Evolutionary conservation across 2,888 invertebrate species (phyloP), one percentile per base, ranked within the genome.

Genomic region (Philhelius pedissequus): DNA sequence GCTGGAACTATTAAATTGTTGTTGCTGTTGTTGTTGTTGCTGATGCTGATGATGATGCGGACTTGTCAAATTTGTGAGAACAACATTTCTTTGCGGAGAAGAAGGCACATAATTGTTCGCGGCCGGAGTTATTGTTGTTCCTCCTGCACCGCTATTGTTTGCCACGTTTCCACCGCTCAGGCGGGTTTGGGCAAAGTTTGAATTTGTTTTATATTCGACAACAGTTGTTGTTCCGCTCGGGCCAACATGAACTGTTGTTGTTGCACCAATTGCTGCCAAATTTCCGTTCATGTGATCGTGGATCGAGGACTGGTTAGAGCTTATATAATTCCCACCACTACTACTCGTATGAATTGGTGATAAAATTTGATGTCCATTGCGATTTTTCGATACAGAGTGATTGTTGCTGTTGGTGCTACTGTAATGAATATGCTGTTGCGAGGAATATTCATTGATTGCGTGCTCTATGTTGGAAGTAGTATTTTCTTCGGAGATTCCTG

Each of bases 401-500:
- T 60, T 76, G 68, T 60, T 76, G 66, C 74, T 74, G 25, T 78
- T 86, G 52, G 58, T 74, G 38, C 56, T 80, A 48, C 20, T 78
- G 56, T 76, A 86, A 22, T 82, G 78, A 20, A 58, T 74, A 32
- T 76, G 58, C 22, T 70, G 80, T 8, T 74, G 62, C 58, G 75
- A 27, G 15, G 86, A 62, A 66, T 60, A 84, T 27, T 79, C 80
- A 74, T 50, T 80, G n/a, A 58, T 50, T 62, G 52, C 52, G 13
- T 77, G 76, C 9, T 76, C 76, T n/a, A 64, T 38, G 38, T 66
- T 75, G 8, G 91, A 91, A 30, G 75, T 71, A 30, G 75, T 71
- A 86, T 92, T 92, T 13, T 92, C 91, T 22, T 92, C 91, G 30
- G 92, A 92, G 45, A 92, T 89, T 64, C 92, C 93, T 25, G 75